phyloP scores from a whole-genome alignment of 2,888 invertebrate species.

The Patella caerulea region DNA sequence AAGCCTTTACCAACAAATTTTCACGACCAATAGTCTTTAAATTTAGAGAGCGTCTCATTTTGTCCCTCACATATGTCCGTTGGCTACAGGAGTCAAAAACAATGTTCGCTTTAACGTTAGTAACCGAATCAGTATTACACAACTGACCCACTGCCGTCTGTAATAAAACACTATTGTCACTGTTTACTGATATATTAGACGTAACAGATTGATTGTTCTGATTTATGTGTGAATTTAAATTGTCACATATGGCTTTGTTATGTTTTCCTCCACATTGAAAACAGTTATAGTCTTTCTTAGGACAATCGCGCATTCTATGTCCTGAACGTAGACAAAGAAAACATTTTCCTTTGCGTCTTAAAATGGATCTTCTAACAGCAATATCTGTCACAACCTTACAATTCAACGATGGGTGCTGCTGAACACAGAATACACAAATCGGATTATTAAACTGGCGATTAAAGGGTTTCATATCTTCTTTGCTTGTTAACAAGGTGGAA shows the following conservation, averaged over 20 bases:
- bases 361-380: neutral
- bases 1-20: conserved; percentile 2
- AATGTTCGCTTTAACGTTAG: neutral
- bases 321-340: neutral
- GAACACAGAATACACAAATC: neutral
- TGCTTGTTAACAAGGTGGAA: neutral
- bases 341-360: neutral
- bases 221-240: neutral
- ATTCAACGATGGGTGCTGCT: neutral
- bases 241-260: neutral
- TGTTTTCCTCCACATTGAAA: conserved; percentile 1
- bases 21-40: neutral
- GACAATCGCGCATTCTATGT: neutral
- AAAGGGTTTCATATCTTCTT: too few species aligned
- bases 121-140: neutral
- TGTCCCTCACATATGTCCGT: neutral
- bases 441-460: neutral
- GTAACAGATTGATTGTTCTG: neutral
- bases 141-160: neutral
- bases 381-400: neutral
- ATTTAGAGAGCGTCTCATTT: neutral
- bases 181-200: neutral
- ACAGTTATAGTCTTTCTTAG: neutral
- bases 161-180: neutral
- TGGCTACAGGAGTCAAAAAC: conserved; percentile 5